Conservation (phyloP, 2,888 invertebrate species). For the Leucania comma region DNA sequence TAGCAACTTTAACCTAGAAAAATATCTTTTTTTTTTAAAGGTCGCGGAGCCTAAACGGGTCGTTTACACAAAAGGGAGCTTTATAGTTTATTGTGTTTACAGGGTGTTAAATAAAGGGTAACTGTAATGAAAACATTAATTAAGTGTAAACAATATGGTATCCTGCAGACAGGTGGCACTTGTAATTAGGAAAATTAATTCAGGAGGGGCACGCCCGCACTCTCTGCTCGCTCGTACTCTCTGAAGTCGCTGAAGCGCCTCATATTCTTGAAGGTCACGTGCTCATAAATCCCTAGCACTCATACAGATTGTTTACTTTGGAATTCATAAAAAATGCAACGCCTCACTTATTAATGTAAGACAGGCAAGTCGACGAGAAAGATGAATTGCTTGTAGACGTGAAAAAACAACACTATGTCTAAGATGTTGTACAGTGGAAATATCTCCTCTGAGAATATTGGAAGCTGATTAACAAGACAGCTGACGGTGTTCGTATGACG, state of each 20-base stretch:
- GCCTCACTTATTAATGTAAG: slow-evolving; percentile 61
- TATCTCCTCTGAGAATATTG: slow-evolving; percentile 29
- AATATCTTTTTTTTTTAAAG: slow-evolving; percentile 15
- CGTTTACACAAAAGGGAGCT: slow-evolving; percentile 22
- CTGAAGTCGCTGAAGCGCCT: slow-evolving; percentile 43
- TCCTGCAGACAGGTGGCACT: slow-evolving; percentile 65
- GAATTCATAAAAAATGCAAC: slow-evolving; percentile 75
- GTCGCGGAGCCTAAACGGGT: slow-evolving; percentile 11
- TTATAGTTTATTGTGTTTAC: slow-evolving; percentile 53
- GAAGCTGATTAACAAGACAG: slow-evolving; percentile 48
- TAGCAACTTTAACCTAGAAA: slow-evolving; percentile 21
- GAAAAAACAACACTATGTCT: slow-evolving; percentile 19
- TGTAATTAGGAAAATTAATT: slow-evolving; percentile 74
- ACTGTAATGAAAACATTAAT: slow-evolving; percentile 61
- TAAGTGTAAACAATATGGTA: slow-evolving; percentile 67
- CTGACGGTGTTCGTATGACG: slow-evolving; percentile 36
- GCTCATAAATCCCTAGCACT: slow-evolving; percentile 74
- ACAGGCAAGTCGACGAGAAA: slow-evolving; percentile 37
- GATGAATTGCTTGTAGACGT: slow-evolving; percentile 23
- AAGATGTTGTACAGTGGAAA: slow-evolving; percentile 20
- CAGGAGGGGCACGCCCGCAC: slow-evolving; percentile 53
- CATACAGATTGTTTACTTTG: slow-evolving; percentile 75
- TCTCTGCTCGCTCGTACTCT: slow-evolving; percentile 30
- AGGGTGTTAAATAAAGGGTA: slow-evolving; percentile 33
- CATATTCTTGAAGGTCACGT: slow-evolving; percentile 72